Percentiles rank a stretch among this genome's conserved stretches.
phyloP scores from a whole-genome alignment of 2,113 vertebrate genomes.

The Paradisaea rubra region DNA sequence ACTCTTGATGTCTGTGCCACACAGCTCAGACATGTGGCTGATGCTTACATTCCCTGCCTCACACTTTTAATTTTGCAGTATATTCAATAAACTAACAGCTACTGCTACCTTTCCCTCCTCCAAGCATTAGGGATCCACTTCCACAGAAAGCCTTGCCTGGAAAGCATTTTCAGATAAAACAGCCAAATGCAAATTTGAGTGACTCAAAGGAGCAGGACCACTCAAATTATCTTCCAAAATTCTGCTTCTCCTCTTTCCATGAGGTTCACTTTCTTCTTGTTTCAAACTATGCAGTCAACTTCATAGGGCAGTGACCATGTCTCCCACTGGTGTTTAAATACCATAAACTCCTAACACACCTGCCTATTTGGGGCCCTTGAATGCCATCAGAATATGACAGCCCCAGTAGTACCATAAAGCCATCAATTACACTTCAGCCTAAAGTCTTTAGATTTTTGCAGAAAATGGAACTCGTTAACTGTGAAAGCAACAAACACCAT shows the following conservation, averaged over 20 bases:
- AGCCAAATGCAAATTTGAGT: not conserved
- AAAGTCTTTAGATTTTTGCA: not conserved
- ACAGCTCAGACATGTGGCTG: not conserved
- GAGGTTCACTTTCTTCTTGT: not conserved
- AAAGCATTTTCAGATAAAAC: not conserved
- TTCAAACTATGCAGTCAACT: not conserved
- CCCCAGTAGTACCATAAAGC: not conserved
- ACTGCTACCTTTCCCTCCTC: not conserved
- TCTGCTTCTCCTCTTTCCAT: not conserved
- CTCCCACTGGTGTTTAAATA: not conserved
- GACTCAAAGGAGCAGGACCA: not conserved
- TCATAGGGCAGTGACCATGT: not conserved
- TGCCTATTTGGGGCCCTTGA: not conserved
- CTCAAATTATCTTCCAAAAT: not conserved
- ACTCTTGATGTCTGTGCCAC: not conserved
- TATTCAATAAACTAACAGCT: not conserved
- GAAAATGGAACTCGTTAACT: not conserved
- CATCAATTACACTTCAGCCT: not conserved
- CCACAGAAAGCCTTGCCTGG: not conserved
- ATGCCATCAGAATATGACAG: not conserved
- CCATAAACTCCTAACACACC: not conserved
- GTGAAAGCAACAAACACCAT: not conserved
- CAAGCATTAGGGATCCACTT: not conserved
- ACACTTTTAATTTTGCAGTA: not conserved
- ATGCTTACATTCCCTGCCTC: rapidly evolving